Conservation (phyloP, 2,113 vertebrate species). For the Salvator merianae region DNA sequence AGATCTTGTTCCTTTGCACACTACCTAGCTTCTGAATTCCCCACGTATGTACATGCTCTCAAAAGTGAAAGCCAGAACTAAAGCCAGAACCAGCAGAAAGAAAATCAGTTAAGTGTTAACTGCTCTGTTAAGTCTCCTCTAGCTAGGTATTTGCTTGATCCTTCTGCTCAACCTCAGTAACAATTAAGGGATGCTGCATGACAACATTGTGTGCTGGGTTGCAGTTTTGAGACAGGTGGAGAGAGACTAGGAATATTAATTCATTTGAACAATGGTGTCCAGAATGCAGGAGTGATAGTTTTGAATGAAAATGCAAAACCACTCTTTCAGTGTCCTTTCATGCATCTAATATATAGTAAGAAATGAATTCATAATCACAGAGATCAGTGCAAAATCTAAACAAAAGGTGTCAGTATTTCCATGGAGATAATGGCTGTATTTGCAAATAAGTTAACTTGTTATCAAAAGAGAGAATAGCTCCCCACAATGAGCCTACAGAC, state of each 20-base stretch:
- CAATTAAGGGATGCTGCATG: neutral
- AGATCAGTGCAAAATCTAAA: conserved; percentile 29
- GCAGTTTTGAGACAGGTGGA: conserved; percentile 2
- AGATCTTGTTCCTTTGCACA: neutral
- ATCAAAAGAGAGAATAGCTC: conserved; percentile 20
- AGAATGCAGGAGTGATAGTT: neutral
- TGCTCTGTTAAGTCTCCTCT: neutral
- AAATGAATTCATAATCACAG: conserved; percentile 37
- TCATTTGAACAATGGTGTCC: conserved; percentile 26
- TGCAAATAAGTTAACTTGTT: conserved; percentile 45
- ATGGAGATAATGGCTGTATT: conserved; percentile 31
- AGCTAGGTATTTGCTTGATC: neutral
- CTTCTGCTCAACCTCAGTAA: neutral
- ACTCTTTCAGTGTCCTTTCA: conserved; percentile 29
- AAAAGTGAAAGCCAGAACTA: neutral
- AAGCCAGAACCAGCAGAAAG: neutral
- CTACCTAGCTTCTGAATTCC: neutral
- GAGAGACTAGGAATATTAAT: conserved; percentile 23
- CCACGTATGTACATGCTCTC: neutral
- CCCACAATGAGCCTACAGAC: conserved; percentile 1
- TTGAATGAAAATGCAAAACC: neutral
- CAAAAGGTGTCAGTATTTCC: conserved; percentile 28
- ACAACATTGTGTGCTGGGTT: neutral
- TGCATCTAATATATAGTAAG: conserved; percentile 31
- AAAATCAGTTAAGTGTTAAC: neutral